Base-by-base conservation (phyloP, 2,113 vertebrate species). In the Corythornis cristatus region DNA sequence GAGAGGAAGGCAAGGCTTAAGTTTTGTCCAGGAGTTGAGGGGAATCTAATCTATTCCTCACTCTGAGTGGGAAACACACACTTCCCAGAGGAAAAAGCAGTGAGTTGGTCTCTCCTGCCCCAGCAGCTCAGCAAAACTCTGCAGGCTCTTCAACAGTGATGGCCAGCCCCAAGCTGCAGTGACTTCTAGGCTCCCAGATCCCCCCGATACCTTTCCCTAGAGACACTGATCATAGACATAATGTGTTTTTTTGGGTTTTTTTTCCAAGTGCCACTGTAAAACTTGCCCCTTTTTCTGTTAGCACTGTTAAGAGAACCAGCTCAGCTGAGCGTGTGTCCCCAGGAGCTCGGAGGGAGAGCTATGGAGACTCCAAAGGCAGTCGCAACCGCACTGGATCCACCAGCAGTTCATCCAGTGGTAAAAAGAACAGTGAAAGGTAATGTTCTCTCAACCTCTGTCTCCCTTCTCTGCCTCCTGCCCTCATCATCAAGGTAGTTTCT, bases 341-440 rank as follows among this genome's bases (percentile, higher is more conserved):
- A 31, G 98, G 98, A 0, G 93, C 98, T 15, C 98, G 99, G 53
- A 98, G 98, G 92, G 99, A 99, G 92, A 99, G 98, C 72, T 97
- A 96, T 10, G 98, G 98, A 60, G 99, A 99, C 81, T 95, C 98
- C 96, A 99, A 99, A 97, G 98, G 97, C 73, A 98, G 98, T 96
- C 98, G 99, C 54, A 98, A 98, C 33, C 98, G 99, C 8, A 98
- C 99, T 3, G 99, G 99, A 37, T 99, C 99, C 81, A 99, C 98
- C 5, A 99, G 99, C 96, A 99, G 99, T 94, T 99, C 99, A 71
- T 99, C 99, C 45, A 99, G 99, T 12, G 96, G 99, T 90, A 99
- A 99, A 97, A 99, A 98, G 97, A 98, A 97, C 97, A 99, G 98
- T n/a, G 99, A 99, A 88, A 99, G 98, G 99, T 99, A 96, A 97